A percentile compares a stretch with the other conserved stretches of the same genome.
Evolutionary conservation across 2,113 vertebrate genomes (phyloP).

Genomic region (Mesocricetus auratus): DNA sequence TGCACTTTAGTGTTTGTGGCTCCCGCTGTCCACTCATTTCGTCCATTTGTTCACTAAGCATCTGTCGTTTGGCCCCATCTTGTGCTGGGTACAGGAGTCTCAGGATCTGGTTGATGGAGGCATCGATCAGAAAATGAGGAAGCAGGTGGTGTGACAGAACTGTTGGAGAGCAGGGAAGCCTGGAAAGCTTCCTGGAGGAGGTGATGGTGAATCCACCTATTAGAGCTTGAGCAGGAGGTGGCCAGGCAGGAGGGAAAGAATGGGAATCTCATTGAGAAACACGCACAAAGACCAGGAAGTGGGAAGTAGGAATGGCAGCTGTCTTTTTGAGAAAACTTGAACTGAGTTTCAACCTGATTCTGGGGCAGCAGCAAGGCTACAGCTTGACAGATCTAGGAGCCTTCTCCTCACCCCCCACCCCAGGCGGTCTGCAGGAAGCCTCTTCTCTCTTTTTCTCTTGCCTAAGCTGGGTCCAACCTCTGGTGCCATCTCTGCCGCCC

Average conservation of each 20-base stretch:
- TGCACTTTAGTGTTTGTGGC: neutral
- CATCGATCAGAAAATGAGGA: neutral
- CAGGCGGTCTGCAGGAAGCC: neutral
- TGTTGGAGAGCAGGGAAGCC: neutral
- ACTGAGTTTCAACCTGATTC: neutral
- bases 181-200: conserved; percentile 41
- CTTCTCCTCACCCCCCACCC: neutral
- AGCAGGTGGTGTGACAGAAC: neutral
- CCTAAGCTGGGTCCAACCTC: neutral
- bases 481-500: neutral
- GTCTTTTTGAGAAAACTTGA: neutral
- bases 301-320: neutral
- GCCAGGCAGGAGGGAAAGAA: neutral
- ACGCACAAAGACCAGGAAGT: neutral
- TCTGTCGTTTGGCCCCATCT: neutral
- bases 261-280: neutral
- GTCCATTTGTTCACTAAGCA: neutral
- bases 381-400: neutral
- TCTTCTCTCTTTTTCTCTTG: neutral
- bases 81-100: neutral
- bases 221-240: conserved; percentile 29
- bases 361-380: neutral
- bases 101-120: neutral
- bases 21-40: neutral
- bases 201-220: neutral